phyloP scores from a whole-genome alignment of 2,113 vertebrate species.

The Oenanthe melanoleuca region DNA sequence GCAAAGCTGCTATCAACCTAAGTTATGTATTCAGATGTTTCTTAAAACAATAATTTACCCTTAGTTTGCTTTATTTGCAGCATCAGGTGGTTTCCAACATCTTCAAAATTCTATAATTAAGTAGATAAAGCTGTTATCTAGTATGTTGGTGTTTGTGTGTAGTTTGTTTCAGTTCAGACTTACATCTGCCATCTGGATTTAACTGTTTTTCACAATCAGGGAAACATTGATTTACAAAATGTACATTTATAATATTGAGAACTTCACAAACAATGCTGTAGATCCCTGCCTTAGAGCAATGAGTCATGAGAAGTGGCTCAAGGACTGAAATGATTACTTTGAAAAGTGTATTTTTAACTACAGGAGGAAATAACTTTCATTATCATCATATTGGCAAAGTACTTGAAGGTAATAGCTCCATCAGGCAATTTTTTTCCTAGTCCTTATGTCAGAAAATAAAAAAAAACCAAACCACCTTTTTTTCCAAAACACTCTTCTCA shows the following conservation, averaged over 20 bases:
- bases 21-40: background rate
- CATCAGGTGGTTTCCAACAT: background rate
- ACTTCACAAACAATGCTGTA: slow-evolving; percentile 8
- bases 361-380: slow-evolving; percentile 68
- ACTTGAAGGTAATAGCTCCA: slow-evolving; percentile 59
- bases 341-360: slow-evolving; percentile 67
- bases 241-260: slow-evolving; percentile 14
- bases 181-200: background rate
- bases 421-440: slow-evolving; percentile 39
- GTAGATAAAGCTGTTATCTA: background rate
- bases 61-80: background rate
- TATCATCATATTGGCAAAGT: slow-evolving; percentile 62
- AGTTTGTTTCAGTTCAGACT: background rate
- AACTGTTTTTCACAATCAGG: background rate
- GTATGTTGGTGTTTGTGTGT: background rate
- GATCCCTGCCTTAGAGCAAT: background rate
- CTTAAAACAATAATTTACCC: background rate
- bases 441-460: slow-evolving; percentile 12
- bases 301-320: slow-evolving; percentile 51
- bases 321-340: slow-evolving; percentile 54
- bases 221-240: background rate
- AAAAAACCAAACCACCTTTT: background rate
- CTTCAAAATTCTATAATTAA: background rate
- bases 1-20: background rate
- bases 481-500: slow-evolving; percentile 33